Base-by-base conservation (phyloP, 2,888 invertebrate genomes). In the Cephonodes hylas region DNA sequence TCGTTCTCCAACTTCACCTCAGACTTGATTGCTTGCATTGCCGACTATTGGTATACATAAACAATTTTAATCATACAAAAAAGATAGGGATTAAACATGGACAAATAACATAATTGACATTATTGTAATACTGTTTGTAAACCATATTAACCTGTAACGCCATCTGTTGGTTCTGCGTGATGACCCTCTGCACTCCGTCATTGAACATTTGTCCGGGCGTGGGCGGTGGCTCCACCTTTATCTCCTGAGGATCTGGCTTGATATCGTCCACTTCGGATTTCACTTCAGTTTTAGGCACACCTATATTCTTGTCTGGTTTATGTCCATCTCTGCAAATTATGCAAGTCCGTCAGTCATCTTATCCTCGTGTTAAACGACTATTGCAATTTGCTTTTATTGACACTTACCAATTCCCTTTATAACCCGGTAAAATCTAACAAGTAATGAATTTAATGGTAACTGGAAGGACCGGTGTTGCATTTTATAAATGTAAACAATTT, bases 11-110 rank as follows among this genome's bases (percentile, higher is more conserved):
- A 65, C 65, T 91, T 91, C 67, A 91, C 85, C 64, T 91, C 91
- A 0, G 88, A 80, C 70, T 91, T 91, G 59, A 91, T 89, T 0
- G 83, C 83, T 71, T 89, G 88, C 83, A 91, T 88, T 59, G 89
- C 85, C 15, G 81, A 78, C 86, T 86, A 67, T 31, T 6, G 1
- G n/a, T n/a, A 59, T 38, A 67, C 31, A 65, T 23, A 20, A 48
- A 58, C 38, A 63, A 27, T 15, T 25, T 61, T n/a, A 53, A 48
- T 58, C n/a, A n/a, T n/a, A n/a, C n/a, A n/a, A n/a, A n/a, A n/a
- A n/a, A n/a, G n/a, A n/a, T n/a, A n/a, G n/a, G n/a, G n/a, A n/a
- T n/a, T n/a, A n/a, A n/a, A n/a, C n/a, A n/a, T n/a, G n/a, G n/a
- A n/a, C n/a, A 53, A 23, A 63, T 58, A 63, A 60, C 62, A n/a